Conservation (phyloP, 2,113 vertebrate genomes). For the Gambusia affinis region DNA sequence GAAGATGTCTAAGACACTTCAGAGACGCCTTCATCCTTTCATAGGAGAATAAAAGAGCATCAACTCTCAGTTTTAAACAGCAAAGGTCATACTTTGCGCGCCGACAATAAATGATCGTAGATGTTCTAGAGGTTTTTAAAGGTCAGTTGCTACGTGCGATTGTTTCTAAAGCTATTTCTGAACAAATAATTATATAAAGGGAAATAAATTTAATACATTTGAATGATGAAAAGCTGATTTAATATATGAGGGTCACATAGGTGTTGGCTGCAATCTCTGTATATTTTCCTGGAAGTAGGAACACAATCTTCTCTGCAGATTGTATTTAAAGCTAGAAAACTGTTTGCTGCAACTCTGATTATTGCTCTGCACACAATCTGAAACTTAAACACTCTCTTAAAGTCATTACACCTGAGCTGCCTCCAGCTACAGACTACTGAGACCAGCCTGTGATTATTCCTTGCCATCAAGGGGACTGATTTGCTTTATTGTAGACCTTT, state of each 20-base stretch:
- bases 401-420: slow-evolving; percentile 26
- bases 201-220: slow-evolving; percentile 17
- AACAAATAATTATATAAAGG: slow-evolving; percentile 4
- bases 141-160: slow-evolving; percentile 18
- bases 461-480: slow-evolving; percentile 30
- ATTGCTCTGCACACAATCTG: slow-evolving; percentile 10
- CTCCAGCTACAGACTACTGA: slow-evolving; percentile 17
- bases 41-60: slow-evolving; percentile 56
- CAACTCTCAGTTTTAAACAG: slow-evolving; percentile 27
- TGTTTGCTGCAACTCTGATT: slow-evolving; percentile 8
- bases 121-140: slow-evolving; percentile 26
- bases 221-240: slow-evolving; percentile 43
- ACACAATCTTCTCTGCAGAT: background rate
- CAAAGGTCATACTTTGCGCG: slow-evolving; percentile 30
- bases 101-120: slow-evolving; percentile 7
- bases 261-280: background rate
- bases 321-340: background rate
- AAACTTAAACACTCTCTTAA: slow-evolving; percentile 1
- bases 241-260: slow-evolving; percentile 10
- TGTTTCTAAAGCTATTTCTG: slow-evolving; percentile 19
- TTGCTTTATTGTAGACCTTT: slow-evolving; percentile 35
- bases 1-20: slow-evolving; percentile 55
- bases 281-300: background rate
- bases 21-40: slow-evolving; percentile 45
- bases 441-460: slow-evolving; percentile 44